Evolutionary conservation across 2,888 invertebrate genomes (phyloP), one percentile per base, ranked within the genome.

Genomic region (Drosophila maculinotata): DNA sequence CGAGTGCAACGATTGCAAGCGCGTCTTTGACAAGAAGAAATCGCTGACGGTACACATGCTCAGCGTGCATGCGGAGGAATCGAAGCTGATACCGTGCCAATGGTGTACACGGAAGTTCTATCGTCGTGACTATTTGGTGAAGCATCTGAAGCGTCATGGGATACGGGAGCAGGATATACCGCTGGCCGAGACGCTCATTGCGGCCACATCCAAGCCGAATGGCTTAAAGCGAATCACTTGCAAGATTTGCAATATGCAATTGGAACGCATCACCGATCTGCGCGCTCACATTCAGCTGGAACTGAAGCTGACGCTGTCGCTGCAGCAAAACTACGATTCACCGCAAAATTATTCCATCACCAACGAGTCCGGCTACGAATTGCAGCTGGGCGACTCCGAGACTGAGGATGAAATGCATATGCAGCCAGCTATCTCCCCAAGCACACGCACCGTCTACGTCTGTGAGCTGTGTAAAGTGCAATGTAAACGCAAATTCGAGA

Each of bases 351-450:
- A 91, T 72, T 90, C 91, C 0, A 90, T 91, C 15, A 89, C 88
- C 2, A 91, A 90, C 47, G 83, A 87, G 17, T 77, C 86, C 1
- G 92, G 92, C 0, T 90, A 89, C 33, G 92, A 92, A 53, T 31
- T 92, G 56, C 77, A 88, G 31, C 65, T 92, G 4, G 89, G 86
- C 26, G 92, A 92, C 69, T 91, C 92, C 1, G 92, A 92, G 65
- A 91, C 91, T 0, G 92, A 91, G n/a, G 75, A 76, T 8, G 91
- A 91, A 33, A 14, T 62, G 57, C 64, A 60, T 2, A 25, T 36
- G 38, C 60, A 62, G 9, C 20, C 62, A 2, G 2, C 44, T 2
- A 3, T 52, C n/a, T 14, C 48, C 1, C 38, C 54, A 2, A 31
- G 17, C 12, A 28, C 58, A 2, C 64, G 77, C 1, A 45, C 58